Evolutionary conservation across 2,113 vertebrate genomes (phyloP), one percentile per base, ranked within the genome.

Genomic region (Gallinago media): DNA sequence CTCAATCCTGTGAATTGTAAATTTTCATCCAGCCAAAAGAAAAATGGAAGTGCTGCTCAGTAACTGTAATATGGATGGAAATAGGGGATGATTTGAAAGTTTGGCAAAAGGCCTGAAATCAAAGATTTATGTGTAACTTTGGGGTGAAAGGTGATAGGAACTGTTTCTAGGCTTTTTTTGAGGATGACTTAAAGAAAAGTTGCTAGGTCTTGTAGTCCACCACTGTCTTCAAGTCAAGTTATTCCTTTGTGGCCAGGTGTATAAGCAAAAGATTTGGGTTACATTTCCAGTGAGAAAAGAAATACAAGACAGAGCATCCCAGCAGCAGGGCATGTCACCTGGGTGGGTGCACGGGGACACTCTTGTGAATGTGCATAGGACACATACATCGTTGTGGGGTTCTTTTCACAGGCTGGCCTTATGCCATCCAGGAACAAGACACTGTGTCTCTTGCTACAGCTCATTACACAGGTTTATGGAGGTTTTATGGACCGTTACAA

Each of bases 391-490:
- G 14, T 3, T 17, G 55, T 34, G 26, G 19, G 42, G 8, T 6
- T 4, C 14, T 40, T 72, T 77, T 85, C 61, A 40, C 84, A 36
- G 56, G 11, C 84, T 95, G 93, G 91, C 56, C 61, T 56, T 4
- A 4, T 49, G 62, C 84, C 89, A 96, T 55, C 7, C 49, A 26
- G 67, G 78, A 88, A 42, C 15, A 73, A 86, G 72, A 36, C 42
- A 55, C 65, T 0, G 0, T 76, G 36, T 12, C 73, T 92, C 77
- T 16, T 49, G 94, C 71, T 93, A 70, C 70, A 71, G 32, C 74
- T 29, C 72, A 88, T 91, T 95, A 91, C 94, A 62, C 67, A 77
- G 74, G 65, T 90, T 97, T 92, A 70, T 84, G 63, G 42, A 85
- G 82, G 50, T 47, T 94, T 94, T 78, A 94, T 91, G 94, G 91